A percentile compares a stretch with the other conserved stretches of the same genome.
phyloP scores from a whole-genome alignment of 2,888 invertebrate species.

The Hirtodrosophila duncani region DNA sequence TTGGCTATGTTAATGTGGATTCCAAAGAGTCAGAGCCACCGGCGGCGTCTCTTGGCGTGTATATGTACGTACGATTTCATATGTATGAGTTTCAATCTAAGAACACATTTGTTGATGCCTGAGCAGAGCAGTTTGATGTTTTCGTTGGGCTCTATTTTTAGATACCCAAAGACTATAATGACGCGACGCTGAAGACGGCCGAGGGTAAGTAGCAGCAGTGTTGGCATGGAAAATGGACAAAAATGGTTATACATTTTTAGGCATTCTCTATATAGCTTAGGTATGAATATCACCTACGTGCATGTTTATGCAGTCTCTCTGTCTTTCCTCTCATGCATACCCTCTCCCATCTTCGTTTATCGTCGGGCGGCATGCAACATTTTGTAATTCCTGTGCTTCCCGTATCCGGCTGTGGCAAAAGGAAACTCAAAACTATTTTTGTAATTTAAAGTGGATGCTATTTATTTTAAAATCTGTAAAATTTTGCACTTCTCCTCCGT shows the following conservation, averaged over 20 bases:
- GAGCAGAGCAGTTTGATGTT: slow-evolving; percentile 9
- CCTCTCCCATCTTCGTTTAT: background rate
- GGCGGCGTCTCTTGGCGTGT: background rate
- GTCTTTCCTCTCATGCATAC: background rate
- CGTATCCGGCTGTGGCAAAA: slow-evolving; percentile 19
- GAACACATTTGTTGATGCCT: slow-evolving; percentile 40
- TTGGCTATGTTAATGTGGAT: slow-evolving; percentile 37
- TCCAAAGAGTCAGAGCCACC: slow-evolving; percentile 45
- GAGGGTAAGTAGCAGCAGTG: slow-evolving; percentile 27
- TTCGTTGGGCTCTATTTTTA: slow-evolving; percentile 51
- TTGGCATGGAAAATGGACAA: slow-evolving; percentile 18
- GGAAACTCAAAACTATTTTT: too few species aligned
- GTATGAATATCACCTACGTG: slow-evolving; percentile 19
- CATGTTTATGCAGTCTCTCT: slow-evolving; percentile 9
- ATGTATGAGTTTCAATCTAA: slow-evolving; percentile 21
- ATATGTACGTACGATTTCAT: slow-evolving; percentile 8
- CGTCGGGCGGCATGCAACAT: slow-evolving; percentile 40
- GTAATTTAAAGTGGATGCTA: slow-evolving; percentile 60
- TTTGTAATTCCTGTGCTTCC: slow-evolving; percentile 47
- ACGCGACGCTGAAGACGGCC: slow-evolving; percentile 6
- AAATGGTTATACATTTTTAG: slow-evolving; percentile 20
- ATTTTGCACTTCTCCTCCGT: slow-evolving; percentile 53
- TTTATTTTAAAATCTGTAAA: slow-evolving; percentile 60
- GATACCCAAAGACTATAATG: slow-evolving; percentile 25
- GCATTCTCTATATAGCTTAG: background rate